phyloP scores from a whole-genome alignment of 2,797 vertebrate genomes.

The Manis javanica region DNA sequence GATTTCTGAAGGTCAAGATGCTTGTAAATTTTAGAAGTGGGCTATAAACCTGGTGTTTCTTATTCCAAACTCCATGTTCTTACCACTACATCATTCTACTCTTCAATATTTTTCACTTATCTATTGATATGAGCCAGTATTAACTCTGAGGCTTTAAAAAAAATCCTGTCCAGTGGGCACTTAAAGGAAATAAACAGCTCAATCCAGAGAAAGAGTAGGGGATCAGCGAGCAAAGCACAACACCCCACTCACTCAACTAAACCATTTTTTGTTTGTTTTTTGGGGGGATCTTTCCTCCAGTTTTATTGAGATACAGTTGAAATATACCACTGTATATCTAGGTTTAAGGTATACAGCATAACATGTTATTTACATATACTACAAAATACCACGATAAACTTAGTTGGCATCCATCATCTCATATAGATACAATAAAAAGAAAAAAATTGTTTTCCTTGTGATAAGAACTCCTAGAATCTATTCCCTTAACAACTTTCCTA shows the following conservation, averaged over 20 bases:
- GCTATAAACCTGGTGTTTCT: not conserved
- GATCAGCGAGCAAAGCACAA: not conserved
- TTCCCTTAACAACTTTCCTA: not conserved
- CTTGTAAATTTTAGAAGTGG: not conserved
- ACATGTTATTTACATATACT: not conserved
- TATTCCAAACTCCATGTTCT: not conserved
- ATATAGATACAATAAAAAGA: not conserved
- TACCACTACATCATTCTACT: not conserved
- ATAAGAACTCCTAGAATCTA: not conserved
- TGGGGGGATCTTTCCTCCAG: not conserved
- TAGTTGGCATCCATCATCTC: not conserved
- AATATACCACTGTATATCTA: not conserved
- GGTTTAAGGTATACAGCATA: not conserved
- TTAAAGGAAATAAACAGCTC: slow-evolving; percentile 49
- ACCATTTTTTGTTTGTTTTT: not conserved
- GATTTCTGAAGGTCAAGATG: not conserved
- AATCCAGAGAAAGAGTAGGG: not conserved
- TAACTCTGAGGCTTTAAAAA: slow-evolving; percentile 5
- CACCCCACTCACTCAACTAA: not conserved
- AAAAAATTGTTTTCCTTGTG: not conserved
- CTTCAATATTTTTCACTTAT: not conserved
- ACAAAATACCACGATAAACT: not conserved
- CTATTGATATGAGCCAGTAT: not conserved
- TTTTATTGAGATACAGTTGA: not conserved
- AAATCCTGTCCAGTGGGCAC: not conserved